Conservation (phyloP, 2,888 invertebrate genomes). For the Dynastes tityus region DNA sequence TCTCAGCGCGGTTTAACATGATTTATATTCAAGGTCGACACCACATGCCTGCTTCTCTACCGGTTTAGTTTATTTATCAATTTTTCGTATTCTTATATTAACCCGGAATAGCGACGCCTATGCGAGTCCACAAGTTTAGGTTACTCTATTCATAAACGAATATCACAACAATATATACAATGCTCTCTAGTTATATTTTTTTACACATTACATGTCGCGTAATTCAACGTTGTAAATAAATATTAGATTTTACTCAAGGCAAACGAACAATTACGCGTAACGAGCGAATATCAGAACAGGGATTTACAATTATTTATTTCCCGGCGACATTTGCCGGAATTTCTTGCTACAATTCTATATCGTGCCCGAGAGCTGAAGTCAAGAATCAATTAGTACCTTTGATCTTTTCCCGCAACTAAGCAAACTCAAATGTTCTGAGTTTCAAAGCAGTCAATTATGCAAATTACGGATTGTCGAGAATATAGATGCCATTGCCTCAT, state of each 20-base stretch:
- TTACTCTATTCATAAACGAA: too few relatives aligned
- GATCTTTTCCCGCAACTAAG: slow-evolving; percentile 9
- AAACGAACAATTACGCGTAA: neutral
- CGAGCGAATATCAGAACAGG: neutral
- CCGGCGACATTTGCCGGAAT: neutral
- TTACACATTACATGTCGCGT: neutral
- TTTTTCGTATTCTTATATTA: too few relatives aligned
- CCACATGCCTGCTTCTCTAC: too few relatives aligned
- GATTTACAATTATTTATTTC: slow-evolving; percentile 7
- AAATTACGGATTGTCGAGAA: slow-evolving; percentile 2
- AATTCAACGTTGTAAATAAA: neutral
- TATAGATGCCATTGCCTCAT: neutral
- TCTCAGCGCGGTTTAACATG: too few relatives aligned
- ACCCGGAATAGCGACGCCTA: too few relatives aligned
- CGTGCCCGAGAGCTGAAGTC: neutral
- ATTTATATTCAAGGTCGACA: too few relatives aligned
- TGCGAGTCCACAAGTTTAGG: too few relatives aligned
- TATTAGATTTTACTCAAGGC: neutral
- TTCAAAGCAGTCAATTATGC: slow-evolving; percentile 10
- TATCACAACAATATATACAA: neutral
- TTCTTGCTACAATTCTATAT: slow-evolving; percentile 2
- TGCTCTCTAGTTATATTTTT: neutral
- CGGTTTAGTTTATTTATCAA: too few relatives aligned
- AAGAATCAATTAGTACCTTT: slow-evolving; percentile 22
- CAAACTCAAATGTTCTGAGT: neutral